These are phyloP conservation scores for Pteronotus mesoamericanus DNA, from an alignment of 2,797 vertebrate genomes.

Conservation along the genomic window DNA sequence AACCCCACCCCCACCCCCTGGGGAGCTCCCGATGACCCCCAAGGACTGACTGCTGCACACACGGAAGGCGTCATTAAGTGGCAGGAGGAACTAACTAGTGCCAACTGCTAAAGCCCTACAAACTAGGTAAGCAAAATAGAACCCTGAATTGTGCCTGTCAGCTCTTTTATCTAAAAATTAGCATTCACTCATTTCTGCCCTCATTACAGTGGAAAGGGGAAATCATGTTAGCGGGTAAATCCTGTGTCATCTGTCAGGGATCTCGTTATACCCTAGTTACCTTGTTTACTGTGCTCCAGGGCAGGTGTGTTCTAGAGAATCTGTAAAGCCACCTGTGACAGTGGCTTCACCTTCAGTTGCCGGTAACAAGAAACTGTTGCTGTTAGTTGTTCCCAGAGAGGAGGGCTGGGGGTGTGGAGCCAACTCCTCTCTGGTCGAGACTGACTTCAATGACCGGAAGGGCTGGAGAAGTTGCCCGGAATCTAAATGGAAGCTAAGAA, in stretches of 20 bases:
- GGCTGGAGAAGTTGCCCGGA: neutral
- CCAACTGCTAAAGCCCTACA: neutral
- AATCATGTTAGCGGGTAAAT: neutral
- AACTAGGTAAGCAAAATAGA: neutral
- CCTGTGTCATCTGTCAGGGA: neutral
- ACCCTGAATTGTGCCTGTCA: neutral
- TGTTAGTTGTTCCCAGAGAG: neutral
- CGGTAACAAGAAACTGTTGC: neutral
- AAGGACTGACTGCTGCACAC: neutral
- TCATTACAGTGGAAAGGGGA: too few relatives aligned
- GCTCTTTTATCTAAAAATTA: neutral
- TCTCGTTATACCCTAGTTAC: neutral
- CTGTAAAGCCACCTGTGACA: neutral
- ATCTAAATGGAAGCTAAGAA: neutral
- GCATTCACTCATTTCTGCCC: neutral
- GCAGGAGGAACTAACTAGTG: neutral
- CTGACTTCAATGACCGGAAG: neutral
- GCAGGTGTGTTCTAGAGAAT: neutral
- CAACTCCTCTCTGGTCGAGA: neutral
- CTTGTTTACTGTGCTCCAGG: neutral
- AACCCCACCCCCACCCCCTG: too few relatives aligned
- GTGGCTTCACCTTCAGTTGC: neutral
- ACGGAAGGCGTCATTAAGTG: neutral
- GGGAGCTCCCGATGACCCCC: neutral
- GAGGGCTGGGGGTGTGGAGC: neutral